These are phyloP conservation scores for Philopotamus ludificatus DNA, from an alignment of 1,140 invertebrate species.

Conservation along the genomic window DNA sequence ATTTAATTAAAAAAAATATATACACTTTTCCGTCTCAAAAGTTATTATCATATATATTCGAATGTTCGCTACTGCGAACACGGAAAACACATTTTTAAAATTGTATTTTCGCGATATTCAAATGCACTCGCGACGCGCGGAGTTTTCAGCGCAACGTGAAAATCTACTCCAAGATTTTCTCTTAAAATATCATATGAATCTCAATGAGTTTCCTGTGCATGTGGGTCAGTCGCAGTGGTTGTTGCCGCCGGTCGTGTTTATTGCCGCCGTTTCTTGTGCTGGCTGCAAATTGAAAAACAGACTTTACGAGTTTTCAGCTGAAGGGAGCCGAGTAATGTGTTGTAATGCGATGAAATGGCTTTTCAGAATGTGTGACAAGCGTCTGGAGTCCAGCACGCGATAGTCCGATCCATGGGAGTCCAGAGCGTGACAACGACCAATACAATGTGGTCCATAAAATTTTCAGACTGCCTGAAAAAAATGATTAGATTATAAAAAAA, in stretches of 20 bases:
- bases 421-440: background rate
- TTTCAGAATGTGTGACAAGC: background rate
- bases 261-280: too few relatives aligned
- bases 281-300: conserved; percentile 15
- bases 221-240: too few relatives aligned
- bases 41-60: too few relatives aligned
- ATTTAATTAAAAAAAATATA: too few relatives aligned
- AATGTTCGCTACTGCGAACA: too few relatives aligned
- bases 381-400: background rate
- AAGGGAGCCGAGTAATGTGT: conserved; percentile 5
- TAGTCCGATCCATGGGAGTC: background rate
- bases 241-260: too few relatives aligned
- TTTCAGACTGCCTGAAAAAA: too few relatives aligned
- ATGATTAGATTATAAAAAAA: too few relatives aligned
- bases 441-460: too few relatives aligned
- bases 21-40: too few relatives aligned
- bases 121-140: background rate
- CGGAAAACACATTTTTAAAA: conserved; percentile 24
- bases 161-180: background rate
- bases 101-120: conserved; percentile 13
- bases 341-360: conserved; percentile 5
- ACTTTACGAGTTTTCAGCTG: background rate
- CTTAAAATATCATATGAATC: too few relatives aligned
- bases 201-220: too few relatives aligned
- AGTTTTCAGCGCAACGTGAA: conserved; percentile 10